Conservation (phyloP, 2,888 invertebrate species). For the Drosophila neoperkinsi region DNA sequence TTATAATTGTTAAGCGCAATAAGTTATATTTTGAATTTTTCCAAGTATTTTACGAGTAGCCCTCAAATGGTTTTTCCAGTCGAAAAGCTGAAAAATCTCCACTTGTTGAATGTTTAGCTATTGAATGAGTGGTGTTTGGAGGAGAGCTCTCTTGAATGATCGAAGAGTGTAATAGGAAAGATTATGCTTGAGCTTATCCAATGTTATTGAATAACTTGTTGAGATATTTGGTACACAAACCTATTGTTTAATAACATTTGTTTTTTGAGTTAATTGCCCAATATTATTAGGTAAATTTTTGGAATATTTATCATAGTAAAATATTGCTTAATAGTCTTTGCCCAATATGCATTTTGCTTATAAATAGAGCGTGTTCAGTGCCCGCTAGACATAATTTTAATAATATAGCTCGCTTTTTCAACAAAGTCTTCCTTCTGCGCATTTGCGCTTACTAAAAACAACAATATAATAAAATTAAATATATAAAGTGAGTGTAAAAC, state of each 20-base stretch:
- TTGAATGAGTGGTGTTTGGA: background rate
- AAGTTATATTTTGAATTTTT: background rate
- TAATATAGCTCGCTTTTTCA: conserved; percentile 12
- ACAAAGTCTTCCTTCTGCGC: conserved; percentile 61
- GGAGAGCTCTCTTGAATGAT: background rate
- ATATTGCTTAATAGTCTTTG: background rate
- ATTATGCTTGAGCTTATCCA: background rate
- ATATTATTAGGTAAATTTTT: background rate
- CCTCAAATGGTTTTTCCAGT: background rate
- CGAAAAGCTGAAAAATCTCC: background rate
- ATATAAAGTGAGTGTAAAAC: conserved; percentile 68
- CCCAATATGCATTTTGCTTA: background rate
- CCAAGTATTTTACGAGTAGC: background rate
- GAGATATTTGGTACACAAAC: background rate
- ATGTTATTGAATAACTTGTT: background rate
- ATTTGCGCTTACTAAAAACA: conserved; percentile 41
- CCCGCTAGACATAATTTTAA: background rate
- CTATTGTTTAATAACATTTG: background rate
- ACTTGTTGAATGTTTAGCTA: background rate
- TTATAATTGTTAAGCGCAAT: conserved; percentile 1
- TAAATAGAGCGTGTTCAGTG: background rate
- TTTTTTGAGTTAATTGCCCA: background rate
- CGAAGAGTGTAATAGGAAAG: rapidly evolving
- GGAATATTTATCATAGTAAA: background rate
- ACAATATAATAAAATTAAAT: conserved; percentile 72